Percentiles rank a stretch among this genome's conserved stretches.
Conservation (phyloP, 92 coral and sea anemone species). For the Epizoanthus illoricatus region DNA sequence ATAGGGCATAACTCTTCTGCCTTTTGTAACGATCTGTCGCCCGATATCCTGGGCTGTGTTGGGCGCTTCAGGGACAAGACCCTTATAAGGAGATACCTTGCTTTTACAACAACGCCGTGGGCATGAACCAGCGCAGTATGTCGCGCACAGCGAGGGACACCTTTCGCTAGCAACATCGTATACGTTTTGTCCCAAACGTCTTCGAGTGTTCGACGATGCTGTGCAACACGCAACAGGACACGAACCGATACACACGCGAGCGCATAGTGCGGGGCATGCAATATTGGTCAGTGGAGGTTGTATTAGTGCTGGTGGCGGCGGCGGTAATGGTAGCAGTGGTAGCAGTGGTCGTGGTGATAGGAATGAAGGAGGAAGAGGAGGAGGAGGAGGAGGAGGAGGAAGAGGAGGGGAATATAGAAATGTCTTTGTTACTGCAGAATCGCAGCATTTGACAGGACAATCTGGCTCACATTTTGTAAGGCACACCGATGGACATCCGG, state of each 20-base stretch:
- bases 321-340: background rate
- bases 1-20: background rate
- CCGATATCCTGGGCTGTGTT: background rate
- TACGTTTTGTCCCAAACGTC: background rate
- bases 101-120: conserved; percentile 43
- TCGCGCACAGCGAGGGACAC: conserved; percentile 40
- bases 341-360: conserved; percentile 23
- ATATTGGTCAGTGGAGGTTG: background rate
- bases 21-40: background rate
- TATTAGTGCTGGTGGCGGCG: conserved; percentile 11
- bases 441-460: conserved; percentile 75
- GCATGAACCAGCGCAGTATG: conserved; percentile 38
- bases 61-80: background rate
- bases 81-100: background rate
- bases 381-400: background rate
- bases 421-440: background rate
- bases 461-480: conserved; percentile 53
- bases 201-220: conserved; percentile 7
- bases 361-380: background rate
- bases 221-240: conserved; percentile 68
- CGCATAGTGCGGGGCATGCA: conserved; percentile 48
- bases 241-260: conserved; percentile 48
- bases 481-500: conserved; percentile 59
- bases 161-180: conserved; percentile 13
- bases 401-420: background rate